These are phyloP conservation scores for Hippocampus kuda DNA, from an alignment of 2,797 vertebrate genomes.

Conservation along the genomic window DNA sequence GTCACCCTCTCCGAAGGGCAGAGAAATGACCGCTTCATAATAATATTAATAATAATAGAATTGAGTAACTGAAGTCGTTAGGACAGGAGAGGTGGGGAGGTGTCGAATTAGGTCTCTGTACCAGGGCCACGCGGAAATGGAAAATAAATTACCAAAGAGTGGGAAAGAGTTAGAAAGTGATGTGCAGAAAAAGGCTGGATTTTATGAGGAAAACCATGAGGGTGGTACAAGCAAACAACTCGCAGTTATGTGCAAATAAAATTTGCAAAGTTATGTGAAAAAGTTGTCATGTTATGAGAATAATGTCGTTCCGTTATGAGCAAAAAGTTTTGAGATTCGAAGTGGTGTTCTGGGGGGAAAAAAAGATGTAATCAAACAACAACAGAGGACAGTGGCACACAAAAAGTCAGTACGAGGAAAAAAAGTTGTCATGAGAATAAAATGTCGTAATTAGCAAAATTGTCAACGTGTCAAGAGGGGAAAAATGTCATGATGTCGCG, in stretches of 20 bases:
- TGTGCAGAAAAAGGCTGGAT: neutral
- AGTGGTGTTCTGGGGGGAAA: no score
- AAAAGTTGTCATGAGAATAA: no score
- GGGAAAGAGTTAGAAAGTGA: neutral
- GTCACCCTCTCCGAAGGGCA: constrained; percentile 41
- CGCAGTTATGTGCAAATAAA: neutral
- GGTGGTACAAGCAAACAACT: neutral
- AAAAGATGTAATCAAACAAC: no score
- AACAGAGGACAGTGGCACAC: no score
- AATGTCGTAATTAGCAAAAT: no score
- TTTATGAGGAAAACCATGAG: neutral
- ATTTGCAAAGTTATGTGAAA: neutral
- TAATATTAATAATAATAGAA: constrained; percentile 41
- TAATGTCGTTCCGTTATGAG: no score
- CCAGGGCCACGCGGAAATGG: neutral
- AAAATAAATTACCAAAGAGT: neutral
- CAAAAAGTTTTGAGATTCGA: neutral
- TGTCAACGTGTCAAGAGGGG: no score
- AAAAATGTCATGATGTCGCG: no score
- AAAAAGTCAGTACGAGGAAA: no score
- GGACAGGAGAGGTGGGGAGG: neutral
- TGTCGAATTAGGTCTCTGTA: constrained; percentile 27
- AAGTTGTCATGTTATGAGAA: neutral
- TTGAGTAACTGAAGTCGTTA: constrained; percentile 27
- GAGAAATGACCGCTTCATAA: constrained; percentile 52